These are phyloP conservation scores for Scaptomyza montana DNA, from an alignment of 1,140 invertebrate species.

Conservation along the genomic window DNA sequence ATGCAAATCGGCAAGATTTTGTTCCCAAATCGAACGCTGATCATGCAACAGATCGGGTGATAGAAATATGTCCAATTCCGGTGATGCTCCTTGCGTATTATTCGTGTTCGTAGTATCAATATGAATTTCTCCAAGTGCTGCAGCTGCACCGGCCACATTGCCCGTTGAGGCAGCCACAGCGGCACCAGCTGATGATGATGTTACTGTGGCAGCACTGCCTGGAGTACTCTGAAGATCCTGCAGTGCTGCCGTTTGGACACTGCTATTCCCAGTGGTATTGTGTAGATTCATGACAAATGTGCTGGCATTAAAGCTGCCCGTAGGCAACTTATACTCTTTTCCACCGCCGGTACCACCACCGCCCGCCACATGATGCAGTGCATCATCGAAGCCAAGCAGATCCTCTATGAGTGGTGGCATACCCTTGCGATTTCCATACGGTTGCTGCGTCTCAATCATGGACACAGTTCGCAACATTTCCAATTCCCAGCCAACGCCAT, in stretches of 20 bases:
- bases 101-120: slow-evolving; percentile 46
- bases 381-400: slow-evolving; percentile 85
- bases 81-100: slow-evolving; percentile 34
- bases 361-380: background rate
- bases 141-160: slow-evolving; percentile 6
- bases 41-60: slow-evolving; percentile 71
- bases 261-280: slow-evolving; percentile 72
- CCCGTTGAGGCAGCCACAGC: slow-evolving; percentile 23
- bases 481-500: slow-evolving; percentile 86
- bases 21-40: slow-evolving; percentile 78
- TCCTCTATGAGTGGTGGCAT: slow-evolving; percentile 87
- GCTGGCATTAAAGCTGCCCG: slow-evolving; percentile 84
- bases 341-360: slow-evolving; percentile 13
- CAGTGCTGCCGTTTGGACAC: slow-evolving; percentile 73
- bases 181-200: slow-evolving; percentile 1
- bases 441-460: slow-evolving; percentile 84
- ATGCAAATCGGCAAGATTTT: slow-evolving; percentile 78
- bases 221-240: slow-evolving; percentile 69
- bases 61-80: slow-evolving; percentile 69
- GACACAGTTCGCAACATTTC: slow-evolving; percentile 85
- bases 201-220: slow-evolving; percentile 11
- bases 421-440: slow-evolving; percentile 89
- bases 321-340: slow-evolving; percentile 64
- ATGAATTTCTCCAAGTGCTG: slow-evolving; percentile 50
- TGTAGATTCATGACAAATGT: slow-evolving; percentile 86